Base-by-base conservation (phyloP, 30 jellyfish, hydroid and myxozoan genomes). In the Nemopilema nomurai region DNA sequence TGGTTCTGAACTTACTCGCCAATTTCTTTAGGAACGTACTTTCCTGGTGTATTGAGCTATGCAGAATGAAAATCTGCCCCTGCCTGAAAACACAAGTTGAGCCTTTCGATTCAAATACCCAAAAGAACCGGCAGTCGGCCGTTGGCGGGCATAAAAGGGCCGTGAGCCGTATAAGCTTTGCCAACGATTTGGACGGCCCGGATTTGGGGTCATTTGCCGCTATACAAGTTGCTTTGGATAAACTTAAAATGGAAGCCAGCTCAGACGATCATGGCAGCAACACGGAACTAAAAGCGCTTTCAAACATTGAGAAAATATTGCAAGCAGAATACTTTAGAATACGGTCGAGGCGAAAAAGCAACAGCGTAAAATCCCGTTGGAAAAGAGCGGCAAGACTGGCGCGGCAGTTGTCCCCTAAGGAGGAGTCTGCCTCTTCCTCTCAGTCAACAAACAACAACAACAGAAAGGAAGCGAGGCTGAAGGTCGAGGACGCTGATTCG, bases 201-300 rank as follows among this genome's bases (percentile, higher is more conserved):
- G 95, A 83, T 67, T 73, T 92, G 1, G 98, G 98, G 1, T 92
- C 98, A 1, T 92, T 92, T 71, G 95, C 97, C 1, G 98, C 98
- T 50, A 92, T 92, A 6, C 98, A 92, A 72, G 74, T 75, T 8
- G 98, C 98, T 4, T 66, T 92, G 57, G 98, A 92, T 62, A 67
- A 86, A 51, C 28, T 84, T 52, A 92, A 87, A 80, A 25, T 67
- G 53, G 85, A 72, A 25, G 97, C 96, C 8, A 83, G 85, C 9
- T 19, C 79, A 27, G 80, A 77, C 62, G 83, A 87, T 4, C 82
- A 82, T 1, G 96, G 85, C 19, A 88, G 96, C 23, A 69, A 63
- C 69, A 82, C 88, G 8, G 98, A 86, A 31, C 90, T 92, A n/a
- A 92, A 89, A 68, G 96, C 98, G 53, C 78, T 92, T 4, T 31